Evolutionary conservation across 1,140 invertebrate species (phyloP), one percentile per base, ranked within the genome.

Genomic region (Anagrus nilaparvatae): DNA sequence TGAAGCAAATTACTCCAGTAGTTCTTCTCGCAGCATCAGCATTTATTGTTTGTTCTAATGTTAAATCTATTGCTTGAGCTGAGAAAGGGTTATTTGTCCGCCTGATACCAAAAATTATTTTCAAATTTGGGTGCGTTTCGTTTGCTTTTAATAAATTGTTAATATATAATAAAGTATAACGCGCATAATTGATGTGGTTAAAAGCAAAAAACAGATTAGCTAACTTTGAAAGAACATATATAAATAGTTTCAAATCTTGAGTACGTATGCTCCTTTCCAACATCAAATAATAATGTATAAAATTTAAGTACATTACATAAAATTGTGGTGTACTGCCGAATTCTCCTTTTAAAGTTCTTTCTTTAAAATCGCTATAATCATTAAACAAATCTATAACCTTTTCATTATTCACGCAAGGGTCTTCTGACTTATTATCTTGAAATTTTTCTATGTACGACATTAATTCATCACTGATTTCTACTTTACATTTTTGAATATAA

Each of bases 141-240:
- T 49, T 31, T 14, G 55, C 32, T 32, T 44, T 42, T 2, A 47
- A 14, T 12, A 51, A 32, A 41, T 51, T 51, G 21, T 51, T 46
- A 6, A 43, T 24, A 25, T 51, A 53, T 36, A 30, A 35, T 12
- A 55, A 34, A 0, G 41, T 13, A 38, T 48, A 61, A n/a, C 59
- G 50, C 18, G 53, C 39, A 49, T 63, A 61, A 28, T 63, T 61
- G 28, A 30, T 53, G 34, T 63, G 58, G 47, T 63, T 60, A 9
- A 41, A 51, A 1, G 46, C 41, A 31, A 65, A 65, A 47, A 65
- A 62, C 20, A 63, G 20, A 49, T 53, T 54, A 6, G 36, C 44
- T 0, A 62, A 56, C 52, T 60, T 58, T 5, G 54, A 42, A 7
- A 64, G 27, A 8, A 46, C 17, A 7, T 17, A 54, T 21, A 51